Percentiles rank a stretch among this genome's conserved stretches.
These are phyloP conservation scores for Pseudomyrmex cubaensis DNA, from an alignment of 1,140 invertebrate genomes.

Conservation along the genomic window DNA sequence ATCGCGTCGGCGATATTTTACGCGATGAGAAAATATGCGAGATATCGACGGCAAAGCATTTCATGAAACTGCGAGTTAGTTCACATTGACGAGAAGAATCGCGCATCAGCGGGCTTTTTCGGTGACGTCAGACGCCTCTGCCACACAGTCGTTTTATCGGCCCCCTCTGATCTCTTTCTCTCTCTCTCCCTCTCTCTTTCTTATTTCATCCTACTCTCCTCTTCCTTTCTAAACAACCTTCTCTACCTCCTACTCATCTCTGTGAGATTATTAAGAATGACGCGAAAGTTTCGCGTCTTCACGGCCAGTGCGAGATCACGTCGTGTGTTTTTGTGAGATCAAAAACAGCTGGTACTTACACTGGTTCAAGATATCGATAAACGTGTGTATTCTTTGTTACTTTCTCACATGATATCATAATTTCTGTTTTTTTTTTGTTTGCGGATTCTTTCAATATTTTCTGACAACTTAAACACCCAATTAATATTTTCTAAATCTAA, in stretches of 20 bases:
- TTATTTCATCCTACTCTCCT: conserved; percentile 23
- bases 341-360: not conserved
- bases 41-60: conserved; percentile 54
- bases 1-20: not conserved
- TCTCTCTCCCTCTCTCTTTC: conserved; percentile 37
- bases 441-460: too few relatives aligned
- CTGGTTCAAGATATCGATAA: not conserved
- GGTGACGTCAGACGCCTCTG: conserved; percentile 71
- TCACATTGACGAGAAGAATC: conserved; percentile 54
- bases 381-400: not conserved
- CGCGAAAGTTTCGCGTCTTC: conserved; percentile 40
- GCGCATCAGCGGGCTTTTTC: conserved; percentile 61
- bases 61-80: conserved; percentile 65
- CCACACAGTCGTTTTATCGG: conserved; percentile 66
- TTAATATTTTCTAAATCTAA: too few relatives aligned
- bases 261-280: conserved; percentile 54
- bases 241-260: conserved; percentile 50
- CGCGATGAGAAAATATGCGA: not conserved
- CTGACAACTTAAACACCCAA: too few relatives aligned
- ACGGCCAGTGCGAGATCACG: conserved; percentile 15
- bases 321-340: not conserved
- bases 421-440: not conserved
- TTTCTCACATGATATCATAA: not conserved
- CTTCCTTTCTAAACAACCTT: conserved; percentile 18
- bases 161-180: conserved; percentile 33